A percentile compares a stretch with the other conserved stretches of the same genome.
Evolutionary conservation across 64 coral and sea anemone genomes (phyloP).

Genomic region (Actinia tenebrosa): DNA sequence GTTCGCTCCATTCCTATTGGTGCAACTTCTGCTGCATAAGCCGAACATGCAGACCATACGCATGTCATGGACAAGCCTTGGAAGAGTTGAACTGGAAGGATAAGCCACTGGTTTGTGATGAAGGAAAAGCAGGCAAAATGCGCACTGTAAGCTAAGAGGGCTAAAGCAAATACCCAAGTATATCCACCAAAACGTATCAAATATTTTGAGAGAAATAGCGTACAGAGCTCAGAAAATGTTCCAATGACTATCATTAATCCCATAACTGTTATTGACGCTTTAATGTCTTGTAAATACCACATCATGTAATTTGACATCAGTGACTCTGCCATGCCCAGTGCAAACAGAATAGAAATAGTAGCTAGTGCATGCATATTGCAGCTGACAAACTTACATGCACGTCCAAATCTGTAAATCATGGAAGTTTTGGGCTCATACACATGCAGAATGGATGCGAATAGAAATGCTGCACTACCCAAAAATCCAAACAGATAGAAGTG

Average conservation of each 20-base stretch:
- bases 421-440: conserved; percentile 54
- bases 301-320: conserved; percentile 82
- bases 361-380: conserved; percentile 63
- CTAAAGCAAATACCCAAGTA: conserved; percentile 73
- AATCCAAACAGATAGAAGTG: conserved; percentile 81
- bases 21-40: conserved; percentile 60
- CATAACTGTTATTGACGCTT: conserved; percentile 69
- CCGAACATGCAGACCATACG: conserved; percentile 60
- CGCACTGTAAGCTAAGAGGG: conserved; percentile 61
- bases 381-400: conserved; percentile 53
- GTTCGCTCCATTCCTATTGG: conserved; percentile 82
- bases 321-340: conserved; percentile 82
- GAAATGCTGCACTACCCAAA: conserved; percentile 55
- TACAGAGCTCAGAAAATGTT: conserved; percentile 72
- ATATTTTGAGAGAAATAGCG: conserved; percentile 62
- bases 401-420: conserved; percentile 42
- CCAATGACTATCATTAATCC: conserved; percentile 55
- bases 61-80: conserved; percentile 71
- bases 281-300: conserved; percentile 95
- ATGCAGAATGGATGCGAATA: conserved; percentile 62
- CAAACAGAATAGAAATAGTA: conserved; percentile 61
- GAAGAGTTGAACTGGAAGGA: conserved; percentile 87
- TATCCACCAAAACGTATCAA: conserved; percentile 64
- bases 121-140: conserved; percentile 84
- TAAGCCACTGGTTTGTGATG: conserved; percentile 54